Evolutionary conservation across 2,113 vertebrate species (phyloP), one percentile per base, ranked within the genome.

Genomic region (Pachypanchax playfairii): DNA sequence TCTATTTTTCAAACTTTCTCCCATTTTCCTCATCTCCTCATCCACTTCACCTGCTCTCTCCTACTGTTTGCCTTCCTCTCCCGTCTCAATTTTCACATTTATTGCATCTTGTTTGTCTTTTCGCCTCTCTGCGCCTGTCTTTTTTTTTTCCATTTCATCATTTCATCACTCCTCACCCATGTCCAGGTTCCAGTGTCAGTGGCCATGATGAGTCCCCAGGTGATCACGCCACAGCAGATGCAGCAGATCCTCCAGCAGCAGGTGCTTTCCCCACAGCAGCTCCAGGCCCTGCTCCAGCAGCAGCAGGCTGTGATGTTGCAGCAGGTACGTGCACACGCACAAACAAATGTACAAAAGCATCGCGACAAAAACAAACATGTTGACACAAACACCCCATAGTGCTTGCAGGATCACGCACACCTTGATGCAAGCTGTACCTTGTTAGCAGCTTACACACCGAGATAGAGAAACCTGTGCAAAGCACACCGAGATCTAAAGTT

Each of bases 191-290:
- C 97, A 87, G 97, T 98, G 91, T 98, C 97, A 52, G 94, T 98
- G 97, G 96, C 97, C 95, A 98, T 98, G 96, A 98, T 98, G 97
- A 98, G 95, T 90, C 97, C 97, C 90, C 97, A 98, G 94, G 96
- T 98, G 93, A 98, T 98, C 91, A 97, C 97, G 77, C 96, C 96
- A 73, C 95, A 98, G 90, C 97, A 99, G 90, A 99, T 98, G 96
- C 96, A 98, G 93, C 96, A 98, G 87, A 96, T 98, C 85, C 96
- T 98, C 67, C 97, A 98, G 90, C 96, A 98, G 94, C 96, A 99
- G 92, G 96, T 98, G 58, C 93, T 99, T 43, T 98, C 96, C 82
- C 97, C 97, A 0, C 97, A 98, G 90, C 97, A 98, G 90, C 96
- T 98, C 76, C 97, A 98, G 88, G 96, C 96, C 43, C 94, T 98